Evolutionary conservation across 2,888 invertebrate species (phyloP), one percentile per base, ranked within the genome.

Genomic region (Harpalus rufipes): DNA sequence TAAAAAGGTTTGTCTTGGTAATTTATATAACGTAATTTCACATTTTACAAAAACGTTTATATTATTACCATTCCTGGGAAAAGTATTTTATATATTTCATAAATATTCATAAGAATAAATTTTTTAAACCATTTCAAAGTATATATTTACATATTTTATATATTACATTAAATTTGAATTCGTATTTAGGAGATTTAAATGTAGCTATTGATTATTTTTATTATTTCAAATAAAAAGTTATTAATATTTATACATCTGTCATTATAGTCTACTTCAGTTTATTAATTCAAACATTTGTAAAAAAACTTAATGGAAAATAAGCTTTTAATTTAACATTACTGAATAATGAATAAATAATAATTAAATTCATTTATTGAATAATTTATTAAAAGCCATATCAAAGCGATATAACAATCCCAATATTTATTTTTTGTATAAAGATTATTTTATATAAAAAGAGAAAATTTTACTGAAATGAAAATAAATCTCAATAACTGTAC

Each of bases 121-220:
- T 16, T 16, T 59, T 59, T 16, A 59, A 59, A 59, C 14, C 18
- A 16, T 59, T 59, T 59, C 18, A 18, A 59, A 18, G 18, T 16
- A 59, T 16, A 59, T 7, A 59, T 59, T 59, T 14, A 6, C 59
- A 59, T 59, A 59, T 59, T 59, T 16, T 59, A 8, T 59, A 51
- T 51, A 51, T 59, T 59, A 59, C 4, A 59, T 59, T 59, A 59
- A 18, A 59, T 51, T 51, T 51, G 12, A 51, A 10, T 51, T 51
- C 12, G 44, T 51, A 51, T 51, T 51, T 44, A 44, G 44, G 44
- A 44, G 7, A 44, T 44, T 51, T 51, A 51, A 10, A 51, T 4
- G 8, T 51, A 51, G 44, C 12, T 51, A 51, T 51, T 51, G 44
- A 51, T 51, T 51, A 51, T 51, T 10, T 51, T 51, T 51, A 8